phyloP scores from a whole-genome alignment of 2,797 vertebrate species.

The Myripristis murdjan region DNA sequence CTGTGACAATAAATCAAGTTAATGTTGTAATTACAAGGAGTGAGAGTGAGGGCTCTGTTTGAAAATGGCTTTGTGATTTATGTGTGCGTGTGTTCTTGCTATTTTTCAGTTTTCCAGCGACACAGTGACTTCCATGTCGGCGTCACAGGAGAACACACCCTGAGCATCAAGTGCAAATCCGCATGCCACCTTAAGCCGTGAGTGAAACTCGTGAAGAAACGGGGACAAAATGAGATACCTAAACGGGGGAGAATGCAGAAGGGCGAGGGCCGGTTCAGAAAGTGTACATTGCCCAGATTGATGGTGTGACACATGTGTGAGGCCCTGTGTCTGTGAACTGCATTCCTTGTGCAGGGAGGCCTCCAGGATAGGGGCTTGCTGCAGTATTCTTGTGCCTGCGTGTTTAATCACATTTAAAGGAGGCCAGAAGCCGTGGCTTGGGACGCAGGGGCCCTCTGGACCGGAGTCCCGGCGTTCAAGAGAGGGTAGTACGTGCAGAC shows the following conservation, averaged over 20 bases:
- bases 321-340: constrained; percentile 63
- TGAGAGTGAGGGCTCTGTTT: background rate
- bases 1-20: background rate
- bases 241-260: constrained; percentile 31
- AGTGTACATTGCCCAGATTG: constrained; percentile 48
- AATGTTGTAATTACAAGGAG: background rate
- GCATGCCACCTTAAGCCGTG: background rate
- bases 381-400: constrained; percentile 81
- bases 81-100: background rate
- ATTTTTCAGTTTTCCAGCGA: background rate
- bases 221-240: constrained; percentile 25
- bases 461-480: constrained; percentile 27
- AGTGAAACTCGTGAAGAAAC: background rate
- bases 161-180: constrained; percentile 56
- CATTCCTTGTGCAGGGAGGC: constrained; percentile 78
- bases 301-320: constrained; percentile 70
- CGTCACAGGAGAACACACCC: background rate
- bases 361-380: constrained; percentile 72
- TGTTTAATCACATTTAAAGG: constrained; percentile 83
- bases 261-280: constrained; percentile 7
- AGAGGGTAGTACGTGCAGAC: constrained; percentile 44
- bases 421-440: constrained; percentile 46
- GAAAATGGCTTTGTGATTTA: background rate
- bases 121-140: background rate
- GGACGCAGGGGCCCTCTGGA: background rate